These are phyloP conservation scores for Poeciliopsis retropinna DNA, from an alignment of 2,113 vertebrate genomes.

Conservation along the genomic window DNA sequence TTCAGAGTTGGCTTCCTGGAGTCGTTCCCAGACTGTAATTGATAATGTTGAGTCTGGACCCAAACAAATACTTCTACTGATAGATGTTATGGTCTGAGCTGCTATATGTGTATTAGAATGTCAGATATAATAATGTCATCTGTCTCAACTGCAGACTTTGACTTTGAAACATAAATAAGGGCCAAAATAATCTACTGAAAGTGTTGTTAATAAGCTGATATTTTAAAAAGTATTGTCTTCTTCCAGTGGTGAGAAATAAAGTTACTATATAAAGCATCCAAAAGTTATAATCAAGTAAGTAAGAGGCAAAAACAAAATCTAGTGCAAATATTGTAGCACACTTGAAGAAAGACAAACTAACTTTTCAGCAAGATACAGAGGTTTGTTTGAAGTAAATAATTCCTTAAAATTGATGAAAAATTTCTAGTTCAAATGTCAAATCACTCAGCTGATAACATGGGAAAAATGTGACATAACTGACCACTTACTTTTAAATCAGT, in stretches of 20 bases:
- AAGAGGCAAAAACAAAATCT: no score
- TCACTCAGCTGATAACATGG: no score
- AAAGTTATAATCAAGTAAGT: no score
- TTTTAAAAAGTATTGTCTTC: neutral
- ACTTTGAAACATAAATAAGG: neutral
- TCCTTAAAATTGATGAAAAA: no score
- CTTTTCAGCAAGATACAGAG: no score
- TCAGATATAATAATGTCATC: neutral
- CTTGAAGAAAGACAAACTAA: no score
- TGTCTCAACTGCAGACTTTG: neutral
- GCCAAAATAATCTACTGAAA: neutral
- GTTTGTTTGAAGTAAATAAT: no score
- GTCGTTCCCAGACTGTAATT: slow-evolving; percentile 1
- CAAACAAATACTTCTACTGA: neutral
- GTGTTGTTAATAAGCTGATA: neutral
- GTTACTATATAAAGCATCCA: neutral
- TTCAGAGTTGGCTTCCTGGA: neutral
- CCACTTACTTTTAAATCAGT: no score
- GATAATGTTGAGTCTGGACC: neutral
- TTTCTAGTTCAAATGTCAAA: no score
- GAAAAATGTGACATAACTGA: no score
- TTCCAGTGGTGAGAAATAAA: neutral
- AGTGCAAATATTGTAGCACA: no score
- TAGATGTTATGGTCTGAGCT: neutral
- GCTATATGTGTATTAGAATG: neutral